Evolutionary conservation across 2,113 vertebrate species (phyloP).

Genomic region (Herpailurus yagouaroundi): DNA sequence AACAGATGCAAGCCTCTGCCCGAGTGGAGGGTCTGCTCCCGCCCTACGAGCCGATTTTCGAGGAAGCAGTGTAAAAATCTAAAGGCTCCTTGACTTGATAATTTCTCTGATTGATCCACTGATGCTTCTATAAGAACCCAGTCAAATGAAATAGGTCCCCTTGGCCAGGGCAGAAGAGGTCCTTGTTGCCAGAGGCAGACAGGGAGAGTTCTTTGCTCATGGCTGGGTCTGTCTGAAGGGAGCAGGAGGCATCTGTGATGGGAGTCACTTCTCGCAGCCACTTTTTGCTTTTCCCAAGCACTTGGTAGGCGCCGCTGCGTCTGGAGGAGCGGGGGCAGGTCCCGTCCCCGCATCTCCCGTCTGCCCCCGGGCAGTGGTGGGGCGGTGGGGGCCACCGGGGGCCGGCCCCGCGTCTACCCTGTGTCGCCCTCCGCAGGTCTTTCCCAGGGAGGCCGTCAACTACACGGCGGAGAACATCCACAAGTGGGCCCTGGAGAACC

Average conservation of each 20-base stretch:
- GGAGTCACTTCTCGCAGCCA: not conserved
- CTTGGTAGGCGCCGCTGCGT: not conserved
- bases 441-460: conserved; percentile 89
- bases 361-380: not conserved
- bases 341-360: not conserved
- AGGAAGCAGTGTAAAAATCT: not conserved
- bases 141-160: not conserved
- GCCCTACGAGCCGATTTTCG: not conserved
- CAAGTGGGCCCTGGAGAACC: conserved; percentile 94
- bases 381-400: not conserved
- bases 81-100: not conserved
- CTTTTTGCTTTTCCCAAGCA: not conserved
- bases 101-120: not conserved
- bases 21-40: not conserved
- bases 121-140: not conserved
- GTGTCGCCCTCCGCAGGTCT: conserved; percentile 87
- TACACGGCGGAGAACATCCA: conserved; percentile 94
- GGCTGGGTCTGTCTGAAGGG: not conserved
- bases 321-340: not conserved
- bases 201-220: not conserved
- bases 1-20: not conserved
- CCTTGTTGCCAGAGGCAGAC: not conserved
- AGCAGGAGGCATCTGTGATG: not conserved
- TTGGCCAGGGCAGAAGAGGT: not conserved
- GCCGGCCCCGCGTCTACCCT: not conserved